These are phyloP conservation scores for Sarcophaga carnaria DNA, from an alignment of 2,888 invertebrate species.

Conservation along the genomic window DNA sequence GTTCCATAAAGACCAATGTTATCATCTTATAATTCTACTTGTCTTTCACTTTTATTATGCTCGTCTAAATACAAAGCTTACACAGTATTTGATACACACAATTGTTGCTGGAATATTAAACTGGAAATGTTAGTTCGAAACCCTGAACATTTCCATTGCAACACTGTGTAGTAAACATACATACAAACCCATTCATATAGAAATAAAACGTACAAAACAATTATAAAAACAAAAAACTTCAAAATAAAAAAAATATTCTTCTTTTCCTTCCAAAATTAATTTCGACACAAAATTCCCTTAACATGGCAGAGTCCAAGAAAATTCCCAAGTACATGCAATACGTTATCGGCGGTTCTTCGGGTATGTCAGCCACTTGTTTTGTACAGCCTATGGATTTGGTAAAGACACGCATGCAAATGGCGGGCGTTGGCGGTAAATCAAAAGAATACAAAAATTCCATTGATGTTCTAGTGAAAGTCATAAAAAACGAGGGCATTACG, in stretches of 20 bases:
- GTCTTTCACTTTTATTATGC: too few relatives aligned
- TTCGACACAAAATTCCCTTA: neutral
- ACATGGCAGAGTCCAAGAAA: slow-evolving; percentile 55
- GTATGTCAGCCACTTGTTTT: slow-evolving; percentile 96
- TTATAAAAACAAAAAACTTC: neutral
- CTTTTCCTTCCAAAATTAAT: neutral
- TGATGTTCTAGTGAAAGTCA: slow-evolving; percentile 88
- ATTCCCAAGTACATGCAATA: slow-evolving; percentile 85
- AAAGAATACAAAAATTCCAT: slow-evolving; percentile 91
- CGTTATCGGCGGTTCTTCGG: slow-evolving; percentile 90
- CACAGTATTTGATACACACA: too few relatives aligned
- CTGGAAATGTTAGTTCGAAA: too few relatives aligned
- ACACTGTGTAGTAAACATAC: too few relatives aligned
- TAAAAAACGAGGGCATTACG: slow-evolving; percentile 92
- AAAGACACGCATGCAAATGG: slow-evolving; percentile 98
- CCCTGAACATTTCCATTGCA: too few relatives aligned
- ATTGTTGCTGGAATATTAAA: too few relatives aligned
- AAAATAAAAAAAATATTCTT: neutral
- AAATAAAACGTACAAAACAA: too few relatives aligned
- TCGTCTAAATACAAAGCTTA: too few relatives aligned
- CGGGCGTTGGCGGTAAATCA: slow-evolving; percentile 80
- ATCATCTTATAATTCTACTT: too few relatives aligned
- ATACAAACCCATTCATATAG: too few relatives aligned
- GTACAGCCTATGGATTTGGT: slow-evolving; percentile 99
- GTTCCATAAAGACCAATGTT: too few relatives aligned